Evolutionary conservation across 1,140 invertebrate species (phyloP).

Genomic region (Solen grandis): DNA sequence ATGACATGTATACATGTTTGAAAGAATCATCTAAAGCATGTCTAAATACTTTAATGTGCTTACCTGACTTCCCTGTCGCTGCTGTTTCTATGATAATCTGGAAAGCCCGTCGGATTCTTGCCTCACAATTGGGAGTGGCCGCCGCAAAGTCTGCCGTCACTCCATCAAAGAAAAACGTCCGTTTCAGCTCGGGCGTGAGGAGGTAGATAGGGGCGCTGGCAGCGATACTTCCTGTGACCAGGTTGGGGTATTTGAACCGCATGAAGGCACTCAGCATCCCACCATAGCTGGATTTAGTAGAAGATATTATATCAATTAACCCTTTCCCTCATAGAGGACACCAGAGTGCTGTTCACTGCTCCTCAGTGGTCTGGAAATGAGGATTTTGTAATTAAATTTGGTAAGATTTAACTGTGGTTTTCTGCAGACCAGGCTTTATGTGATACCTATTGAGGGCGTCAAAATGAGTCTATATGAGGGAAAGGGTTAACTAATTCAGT

Average conservation of each 20-base stretch:
- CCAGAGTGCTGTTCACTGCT: no score
- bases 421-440: no score
- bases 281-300: constrained; percentile 75
- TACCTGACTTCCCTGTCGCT: constrained; percentile 62
- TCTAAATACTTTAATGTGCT: not conserved
- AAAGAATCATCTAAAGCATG: no score
- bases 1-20: no score
- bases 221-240: constrained; percentile 93
- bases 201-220: constrained; percentile 96
- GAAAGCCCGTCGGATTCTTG: constrained; percentile 90
- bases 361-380: no score
- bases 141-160: constrained; percentile 78
- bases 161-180: constrained; percentile 86
- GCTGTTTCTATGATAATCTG: constrained; percentile 70
- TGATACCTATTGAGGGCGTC: no score
- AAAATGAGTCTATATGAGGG: no score
- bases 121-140: constrained; percentile 69
- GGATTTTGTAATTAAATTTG: no score
- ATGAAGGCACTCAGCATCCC: constrained; percentile 79
- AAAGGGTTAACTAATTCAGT: no score
- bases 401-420: no score
- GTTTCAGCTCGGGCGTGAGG: constrained; percentile 89
- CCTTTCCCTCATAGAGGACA: no score
- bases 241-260: constrained; percentile 94
- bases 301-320: no score